Evolutionary conservation across 1,140 invertebrate species (phyloP), one percentile per base, ranked within the genome.

Genomic region (Bombus affinis): DNA sequence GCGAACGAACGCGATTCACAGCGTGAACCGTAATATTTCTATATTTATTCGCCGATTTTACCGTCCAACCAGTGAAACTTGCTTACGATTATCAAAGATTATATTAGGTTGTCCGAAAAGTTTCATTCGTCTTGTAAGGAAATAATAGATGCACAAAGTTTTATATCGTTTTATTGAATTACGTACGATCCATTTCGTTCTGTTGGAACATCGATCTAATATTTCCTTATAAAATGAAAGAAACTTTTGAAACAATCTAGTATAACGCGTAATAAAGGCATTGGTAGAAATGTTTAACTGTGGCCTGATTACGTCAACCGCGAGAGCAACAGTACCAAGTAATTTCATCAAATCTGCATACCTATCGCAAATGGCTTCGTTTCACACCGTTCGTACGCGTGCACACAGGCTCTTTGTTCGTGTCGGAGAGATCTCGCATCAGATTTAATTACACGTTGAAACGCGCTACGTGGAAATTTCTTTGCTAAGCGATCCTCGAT

Each of bases 281-380:
- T 28, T 83, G 47, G 78, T 44, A 80, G 66, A 66, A 62, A 13
- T 22, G 59, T 44, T 39, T 35, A 53, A 74, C 62, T 71, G 81
- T 62, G 68, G 77, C 70, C 88, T 89, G 85, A 78, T 90, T 89
- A 85, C 88, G 81, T 89, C 85, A 86, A 73, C 15, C 8, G 37
- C 37, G 66, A 62, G 66, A 44, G 37, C 35, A 44, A 35, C 35
- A 35, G 42, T 53, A 22, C 47, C 47, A 18, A 74, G 70, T 84
- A 78, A 80, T 89, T 89, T 81, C 88, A 81, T 86, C 39, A 77
- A 83, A 89, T 89, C 72, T 89, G 80, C 84, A 86, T 89, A 83
- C 35, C 59, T 44, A 66, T 78, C 78, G 66, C 70, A 39, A 83
- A 47, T 79, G 59, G 71, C 80, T 59, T 74, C 72, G 76, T 81